Base-by-base conservation (phyloP, 1,140 invertebrate species). In the Aphelinus atriplicis region DNA sequence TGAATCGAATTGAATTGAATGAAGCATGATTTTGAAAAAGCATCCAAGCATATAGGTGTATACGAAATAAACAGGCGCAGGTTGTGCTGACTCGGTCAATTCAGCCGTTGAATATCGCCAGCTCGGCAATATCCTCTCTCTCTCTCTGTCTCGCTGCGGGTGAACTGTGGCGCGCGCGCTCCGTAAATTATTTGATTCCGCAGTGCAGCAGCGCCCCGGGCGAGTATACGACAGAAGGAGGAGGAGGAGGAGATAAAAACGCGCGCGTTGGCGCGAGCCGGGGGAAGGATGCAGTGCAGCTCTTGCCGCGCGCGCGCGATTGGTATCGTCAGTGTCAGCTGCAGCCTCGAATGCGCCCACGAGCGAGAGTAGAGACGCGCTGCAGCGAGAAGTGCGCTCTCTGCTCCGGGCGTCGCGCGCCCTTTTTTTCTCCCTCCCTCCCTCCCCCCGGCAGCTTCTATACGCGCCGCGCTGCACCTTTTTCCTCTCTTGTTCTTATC, bases 181-280 rank as follows among this genome's bases (percentile, higher is more conserved):
- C 68, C 50, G 74, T 76, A 76, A 76, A 76, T 76, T 76, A 76
- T 76, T 76, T 76, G 74, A 76, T 76, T 76, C 74, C 74, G 63
- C 73, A 26, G 26, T 75, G 70, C 62, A 75, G 66, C 70, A 74
- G 65, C 66, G 65, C 72, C 65, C 65, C 43, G 72, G 72, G 72
- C 72, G 58, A 73, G 26, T 60, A 65, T 74, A 74, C 72, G 72
- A 74, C 72, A 74, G 58, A 65, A 74, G 71, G 48, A 61, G 57
- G 72, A 69, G 64, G 72, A 51, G 65, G 67, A 70, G 62, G 55
- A 65, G 66, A 74, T 74, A 74, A 74, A 68, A 74, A 68, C 64
- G 62, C 48, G 7, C 43, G 61, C 6, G 10, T 26, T 26, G 26
- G 26, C 42, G 43, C 60, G 67, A 26, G 9, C 7, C 57, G 55